These are phyloP conservation scores for Oncorhynchus clarkii DNA, from an alignment of 2,113 vertebrate genomes.

Conservation along the genomic window DNA sequence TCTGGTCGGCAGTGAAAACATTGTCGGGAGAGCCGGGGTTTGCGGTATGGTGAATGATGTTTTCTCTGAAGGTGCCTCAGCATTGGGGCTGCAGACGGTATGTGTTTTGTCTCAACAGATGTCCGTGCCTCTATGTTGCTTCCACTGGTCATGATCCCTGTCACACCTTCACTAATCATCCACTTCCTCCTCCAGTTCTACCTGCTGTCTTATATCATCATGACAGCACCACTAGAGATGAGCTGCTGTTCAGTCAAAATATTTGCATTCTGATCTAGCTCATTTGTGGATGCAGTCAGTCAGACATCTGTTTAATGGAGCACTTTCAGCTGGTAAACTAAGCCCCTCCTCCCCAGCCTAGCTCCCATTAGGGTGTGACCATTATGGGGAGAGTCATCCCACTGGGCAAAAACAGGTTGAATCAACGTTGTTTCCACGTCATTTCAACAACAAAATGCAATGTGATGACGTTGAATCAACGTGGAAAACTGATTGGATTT, in stretches of 20 bases:
- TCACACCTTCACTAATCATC: background rate
- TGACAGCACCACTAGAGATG: background rate
- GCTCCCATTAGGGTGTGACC: constrained; percentile 18
- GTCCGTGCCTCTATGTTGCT: background rate
- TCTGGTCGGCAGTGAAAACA: constrained; percentile 17
- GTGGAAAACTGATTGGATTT: too few relatives aligned
- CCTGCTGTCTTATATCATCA: background rate
- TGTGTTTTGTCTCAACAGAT: constrained; percentile 4
- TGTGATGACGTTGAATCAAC: too few relatives aligned
- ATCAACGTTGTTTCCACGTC: too few relatives aligned
- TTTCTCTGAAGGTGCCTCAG: constrained; percentile 10
- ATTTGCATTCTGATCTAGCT: background rate
- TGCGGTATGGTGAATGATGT: constrained; percentile 1
- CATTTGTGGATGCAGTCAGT: background rate
- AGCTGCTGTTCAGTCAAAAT: background rate
- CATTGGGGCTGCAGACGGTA: background rate
- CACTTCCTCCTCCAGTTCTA: background rate
- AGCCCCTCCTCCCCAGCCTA: background rate
- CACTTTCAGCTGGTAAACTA: background rate
- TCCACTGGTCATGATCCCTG: constrained; percentile 4
- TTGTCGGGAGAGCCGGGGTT: constrained; percentile 1
- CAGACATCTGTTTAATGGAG: too few relatives aligned
- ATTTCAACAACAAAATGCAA: too few relatives aligned
- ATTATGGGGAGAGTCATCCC: constrained; percentile 1
- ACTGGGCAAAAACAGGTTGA: too few relatives aligned